phyloP scores from a whole-genome alignment of 1,140 invertebrate genomes.

The Drosophila repleta region DNA sequence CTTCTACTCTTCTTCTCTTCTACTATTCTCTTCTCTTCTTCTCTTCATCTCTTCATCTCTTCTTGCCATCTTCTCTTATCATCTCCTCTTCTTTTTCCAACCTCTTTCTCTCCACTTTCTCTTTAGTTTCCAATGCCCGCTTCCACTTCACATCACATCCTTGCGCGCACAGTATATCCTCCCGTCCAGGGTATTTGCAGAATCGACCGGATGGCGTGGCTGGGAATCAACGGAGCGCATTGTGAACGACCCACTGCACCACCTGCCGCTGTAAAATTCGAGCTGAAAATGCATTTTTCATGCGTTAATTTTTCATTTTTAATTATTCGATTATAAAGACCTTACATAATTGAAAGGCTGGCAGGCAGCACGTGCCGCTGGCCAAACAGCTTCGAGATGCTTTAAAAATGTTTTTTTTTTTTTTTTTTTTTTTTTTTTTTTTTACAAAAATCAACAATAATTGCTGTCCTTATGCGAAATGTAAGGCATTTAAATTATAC shows the following conservation, averaged over 20 bases:
- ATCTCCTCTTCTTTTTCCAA: neutral
- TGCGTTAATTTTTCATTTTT: constrained; percentile 81
- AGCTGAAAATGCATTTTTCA: constrained; percentile 77
- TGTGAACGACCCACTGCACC: constrained; percentile 20
- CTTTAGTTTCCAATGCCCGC: neutral
- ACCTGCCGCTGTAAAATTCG: constrained; percentile 62
- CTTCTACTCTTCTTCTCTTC: no score
- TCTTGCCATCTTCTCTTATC: neutral
- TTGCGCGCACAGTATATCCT: neutral
- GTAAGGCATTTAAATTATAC: neutral
- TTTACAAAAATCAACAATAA: constrained; percentile 23
- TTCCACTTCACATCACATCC: neutral
- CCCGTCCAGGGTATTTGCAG: constrained; percentile 4
- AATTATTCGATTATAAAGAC: constrained; percentile 81
- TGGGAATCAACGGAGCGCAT: constrained; percentile 9
- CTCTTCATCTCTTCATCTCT: no score
- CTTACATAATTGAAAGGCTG: constrained; percentile 73
- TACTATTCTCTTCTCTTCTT: no score
- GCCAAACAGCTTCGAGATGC: constrained; percentile 1
- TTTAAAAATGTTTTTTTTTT: constrained; percentile 26
- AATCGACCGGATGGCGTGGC: constrained; percentile 18
- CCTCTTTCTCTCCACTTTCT: no score
- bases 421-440: neutral
- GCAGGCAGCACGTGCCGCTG: constrained; percentile 29
- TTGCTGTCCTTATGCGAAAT: neutral